These are phyloP conservation scores for Aphidoletes aphidimyza DNA, from an alignment of 2,888 invertebrate genomes.

Conservation along the genomic window DNA sequence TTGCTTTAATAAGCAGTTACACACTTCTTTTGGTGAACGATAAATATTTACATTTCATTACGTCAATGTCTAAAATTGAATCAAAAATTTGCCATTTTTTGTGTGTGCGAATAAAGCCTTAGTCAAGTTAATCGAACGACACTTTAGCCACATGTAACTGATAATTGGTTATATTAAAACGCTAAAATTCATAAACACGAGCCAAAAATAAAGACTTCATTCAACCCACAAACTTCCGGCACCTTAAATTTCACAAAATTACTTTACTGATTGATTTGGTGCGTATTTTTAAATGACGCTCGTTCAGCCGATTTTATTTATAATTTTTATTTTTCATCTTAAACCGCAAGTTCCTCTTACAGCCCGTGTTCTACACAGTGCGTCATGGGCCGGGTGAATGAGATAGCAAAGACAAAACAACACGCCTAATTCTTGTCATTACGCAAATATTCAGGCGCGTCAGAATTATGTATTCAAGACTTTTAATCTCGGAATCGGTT, in stretches of 20 bases:
- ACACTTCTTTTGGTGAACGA: background rate
- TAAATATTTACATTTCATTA: background rate
- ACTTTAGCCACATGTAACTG: background rate
- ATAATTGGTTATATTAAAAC: background rate
- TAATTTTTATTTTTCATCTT: background rate
- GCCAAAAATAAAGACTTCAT: background rate
- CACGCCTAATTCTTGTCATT: background rate
- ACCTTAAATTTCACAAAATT: background rate
- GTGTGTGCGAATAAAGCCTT: background rate
- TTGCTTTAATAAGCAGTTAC: background rate
- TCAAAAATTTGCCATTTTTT: background rate
- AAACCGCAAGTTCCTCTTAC: background rate
- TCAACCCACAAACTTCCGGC: slow-evolving; percentile 49
- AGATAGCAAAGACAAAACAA: background rate
- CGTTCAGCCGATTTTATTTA: background rate
- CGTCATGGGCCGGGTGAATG: background rate
- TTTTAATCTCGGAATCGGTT: background rate
- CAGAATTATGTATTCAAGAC: background rate
- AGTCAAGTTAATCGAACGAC: background rate
- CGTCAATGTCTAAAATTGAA: background rate
- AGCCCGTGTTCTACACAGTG: background rate
- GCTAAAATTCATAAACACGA: no score
- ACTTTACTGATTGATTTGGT: slow-evolving; percentile 15
- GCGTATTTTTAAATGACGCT: background rate
- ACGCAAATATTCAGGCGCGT: background rate